phyloP scores from a whole-genome alignment of 2,797 vertebrate species.

The Micrastur ruficollis region DNA sequence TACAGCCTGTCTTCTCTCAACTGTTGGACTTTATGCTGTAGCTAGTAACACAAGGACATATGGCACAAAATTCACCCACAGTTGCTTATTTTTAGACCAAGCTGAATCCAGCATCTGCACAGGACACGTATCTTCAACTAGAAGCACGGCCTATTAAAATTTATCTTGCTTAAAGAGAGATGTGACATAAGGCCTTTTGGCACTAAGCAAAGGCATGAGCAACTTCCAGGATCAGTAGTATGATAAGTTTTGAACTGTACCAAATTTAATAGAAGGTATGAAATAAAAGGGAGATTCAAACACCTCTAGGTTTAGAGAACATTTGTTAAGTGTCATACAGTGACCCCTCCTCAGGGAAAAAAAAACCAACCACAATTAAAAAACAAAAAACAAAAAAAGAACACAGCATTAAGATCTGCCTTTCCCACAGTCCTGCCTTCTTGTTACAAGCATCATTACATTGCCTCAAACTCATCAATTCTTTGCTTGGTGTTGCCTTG shows the following conservation, averaged over 20 bases:
- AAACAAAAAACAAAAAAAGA: conserved; percentile 59
- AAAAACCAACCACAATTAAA: not conserved
- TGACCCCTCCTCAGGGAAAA: not conserved
- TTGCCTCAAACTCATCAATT: conserved; percentile 94
- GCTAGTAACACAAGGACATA: conserved; percentile 33
- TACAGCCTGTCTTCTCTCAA: not conserved
- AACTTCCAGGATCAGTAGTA: conserved; percentile 22
- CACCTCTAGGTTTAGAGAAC: conserved; percentile 11
- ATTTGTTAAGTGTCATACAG: not conserved
- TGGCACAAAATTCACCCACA: conserved; percentile 70
- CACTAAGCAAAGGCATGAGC: conserved; percentile 68
- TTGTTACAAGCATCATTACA: conserved; percentile 71
- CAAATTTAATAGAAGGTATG: not conserved
- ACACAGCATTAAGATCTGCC: conserved; percentile 45
- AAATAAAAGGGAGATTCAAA: not conserved
- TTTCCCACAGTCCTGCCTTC: conserved; percentile 21
- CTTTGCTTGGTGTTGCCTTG: conserved; percentile 98
- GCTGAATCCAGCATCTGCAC: conserved; percentile 17
- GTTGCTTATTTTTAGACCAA: not conserved
- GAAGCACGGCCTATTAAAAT: not conserved
- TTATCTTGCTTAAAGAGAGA: conserved; percentile 31
- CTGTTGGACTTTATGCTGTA: not conserved
- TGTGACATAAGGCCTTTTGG: conserved; percentile 74
- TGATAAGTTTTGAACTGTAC: not conserved
- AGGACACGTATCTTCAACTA: not conserved